These are phyloP conservation scores for Tupiocoris notatus DNA, from an alignment of 2,888 invertebrate species.

Conservation along the genomic window DNA sequence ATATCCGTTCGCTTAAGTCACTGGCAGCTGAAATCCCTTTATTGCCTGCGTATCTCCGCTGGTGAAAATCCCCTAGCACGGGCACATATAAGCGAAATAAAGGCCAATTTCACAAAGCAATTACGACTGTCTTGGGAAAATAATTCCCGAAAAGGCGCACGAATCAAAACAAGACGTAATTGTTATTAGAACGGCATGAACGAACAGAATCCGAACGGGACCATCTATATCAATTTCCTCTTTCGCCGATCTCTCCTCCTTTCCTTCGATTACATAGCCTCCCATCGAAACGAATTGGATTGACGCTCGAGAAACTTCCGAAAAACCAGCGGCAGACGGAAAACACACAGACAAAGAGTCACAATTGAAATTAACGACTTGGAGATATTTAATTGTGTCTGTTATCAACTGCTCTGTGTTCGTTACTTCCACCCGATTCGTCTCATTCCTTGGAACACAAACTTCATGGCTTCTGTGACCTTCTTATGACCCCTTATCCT, in stretches of 20 bases:
- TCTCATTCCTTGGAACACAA: neutral
- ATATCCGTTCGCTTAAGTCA: too few relatives aligned
- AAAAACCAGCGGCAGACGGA: constrained; percentile 28
- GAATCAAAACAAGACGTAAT: constrained; percentile 41
- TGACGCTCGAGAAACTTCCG: constrained; percentile 34
- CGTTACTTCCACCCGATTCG: constrained; percentile 1
- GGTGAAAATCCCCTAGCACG: too few relatives aligned
- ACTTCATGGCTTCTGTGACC: neutral
- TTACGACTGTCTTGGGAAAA: neutral
- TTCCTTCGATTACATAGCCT: neutral
- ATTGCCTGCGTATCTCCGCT: too few relatives aligned
- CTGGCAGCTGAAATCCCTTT: too few relatives aligned
- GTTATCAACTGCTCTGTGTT: constrained; percentile 38
- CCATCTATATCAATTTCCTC: constrained; percentile 44
- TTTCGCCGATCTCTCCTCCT: neutral
- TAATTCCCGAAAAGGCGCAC: constrained; percentile 17
- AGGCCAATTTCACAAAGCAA: too few relatives aligned
- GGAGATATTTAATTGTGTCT: constrained; percentile 42
- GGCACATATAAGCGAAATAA: too few relatives aligned
- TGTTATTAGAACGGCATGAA: constrained; percentile 40
- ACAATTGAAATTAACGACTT: constrained; percentile 44
- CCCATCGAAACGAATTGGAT: constrained; percentile 30
- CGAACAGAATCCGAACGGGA: constrained; percentile 40
- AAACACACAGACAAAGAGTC: constrained; percentile 25
- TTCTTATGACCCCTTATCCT: neutral